phyloP scores from a whole-genome alignment of 2,113 vertebrate species.

The Tachuris rubrigastra region DNA sequence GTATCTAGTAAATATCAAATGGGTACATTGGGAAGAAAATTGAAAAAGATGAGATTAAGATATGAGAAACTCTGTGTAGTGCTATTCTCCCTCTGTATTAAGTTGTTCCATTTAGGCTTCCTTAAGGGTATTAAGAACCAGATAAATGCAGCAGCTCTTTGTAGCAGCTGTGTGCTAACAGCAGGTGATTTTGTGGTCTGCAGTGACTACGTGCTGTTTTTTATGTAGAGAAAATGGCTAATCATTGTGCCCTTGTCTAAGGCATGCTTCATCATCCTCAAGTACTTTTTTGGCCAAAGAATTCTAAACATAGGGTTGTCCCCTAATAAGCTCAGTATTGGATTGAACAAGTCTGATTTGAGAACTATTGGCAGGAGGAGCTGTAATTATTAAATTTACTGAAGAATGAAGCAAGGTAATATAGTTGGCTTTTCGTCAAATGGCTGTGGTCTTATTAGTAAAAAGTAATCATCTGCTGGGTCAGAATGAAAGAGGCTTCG shows the following conservation, averaged over 20 bases:
- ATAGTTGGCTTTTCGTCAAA: slow-evolving; percentile 80
- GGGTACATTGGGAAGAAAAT: slow-evolving; percentile 52
- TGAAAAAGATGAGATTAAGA: slow-evolving; percentile 67
- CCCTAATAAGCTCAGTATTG: slow-evolving; percentile 81
- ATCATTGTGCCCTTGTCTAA: slow-evolving; percentile 79
- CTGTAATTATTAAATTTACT: slow-evolving; percentile 83
- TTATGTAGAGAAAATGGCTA: slow-evolving; percentile 79
- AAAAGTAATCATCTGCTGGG: slow-evolving; percentile 77
- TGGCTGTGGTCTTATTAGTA: slow-evolving; percentile 79
- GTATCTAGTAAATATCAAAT: slow-evolving; percentile 30
- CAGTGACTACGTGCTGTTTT: slow-evolving; percentile 75
- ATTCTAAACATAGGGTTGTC: slow-evolving; percentile 81
- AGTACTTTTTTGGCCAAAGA: slow-evolving; percentile 79
- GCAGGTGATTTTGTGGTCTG: slow-evolving; percentile 75
- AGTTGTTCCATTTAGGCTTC: slow-evolving; percentile 72
- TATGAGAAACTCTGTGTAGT: slow-evolving; percentile 62
- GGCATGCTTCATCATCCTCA: slow-evolving; percentile 80
- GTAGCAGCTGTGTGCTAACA: slow-evolving; percentile 75
- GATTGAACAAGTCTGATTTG: slow-evolving; percentile 80
- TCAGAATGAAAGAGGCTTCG: slow-evolving; percentile 76
- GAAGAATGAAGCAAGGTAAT: slow-evolving; percentile 78
- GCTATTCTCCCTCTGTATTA: slow-evolving; percentile 68
- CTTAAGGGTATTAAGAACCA: slow-evolving; percentile 72
- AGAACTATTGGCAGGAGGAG: slow-evolving; percentile 79
- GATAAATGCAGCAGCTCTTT: slow-evolving; percentile 77